Conservation (phyloP, 1,140 invertebrate species). For the Heliconius hermathena region DNA sequence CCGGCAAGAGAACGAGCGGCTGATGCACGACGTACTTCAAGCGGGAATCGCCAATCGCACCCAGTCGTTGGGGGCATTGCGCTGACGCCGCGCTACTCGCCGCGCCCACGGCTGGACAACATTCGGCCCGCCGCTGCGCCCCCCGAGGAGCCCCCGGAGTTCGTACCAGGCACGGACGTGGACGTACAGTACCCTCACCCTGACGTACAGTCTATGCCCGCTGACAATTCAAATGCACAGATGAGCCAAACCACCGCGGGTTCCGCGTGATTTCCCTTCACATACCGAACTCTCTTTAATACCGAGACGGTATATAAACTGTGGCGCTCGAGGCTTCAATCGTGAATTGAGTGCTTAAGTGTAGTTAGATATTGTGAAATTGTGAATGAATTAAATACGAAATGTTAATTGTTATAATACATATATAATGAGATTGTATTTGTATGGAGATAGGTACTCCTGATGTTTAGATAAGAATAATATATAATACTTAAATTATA, state of each 20-base stretch:
- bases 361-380: constrained; percentile 71
- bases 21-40: constrained; percentile 79
- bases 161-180: constrained; percentile 42
- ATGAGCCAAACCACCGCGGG: constrained; percentile 51
- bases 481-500: constrained; percentile 18
- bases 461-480: constrained; percentile 28
- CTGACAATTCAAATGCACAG: constrained; percentile 34
- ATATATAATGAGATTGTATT: constrained; percentile 32
- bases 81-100: constrained; percentile 79
- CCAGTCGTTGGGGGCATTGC: constrained; percentile 77
- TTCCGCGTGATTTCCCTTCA: constrained; percentile 57
- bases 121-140: constrained; percentile 71
- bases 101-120: constrained; percentile 72
- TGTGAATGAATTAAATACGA: constrained; percentile 59
- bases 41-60: constrained; percentile 79
- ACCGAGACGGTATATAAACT: constrained; percentile 1
- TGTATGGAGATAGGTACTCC: constrained; percentile 31
- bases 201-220: constrained; percentile 34
- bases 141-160: constrained; percentile 66
- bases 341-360: constrained; percentile 28
- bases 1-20: constrained; percentile 80
- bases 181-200: neutral
- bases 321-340: neutral
- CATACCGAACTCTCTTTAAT: neutral
- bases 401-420: constrained; percentile 68